These are phyloP conservation scores for Zaprionus bogoriensis DNA, from an alignment of 2,888 invertebrate genomes.

Conservation along the genomic window DNA sequence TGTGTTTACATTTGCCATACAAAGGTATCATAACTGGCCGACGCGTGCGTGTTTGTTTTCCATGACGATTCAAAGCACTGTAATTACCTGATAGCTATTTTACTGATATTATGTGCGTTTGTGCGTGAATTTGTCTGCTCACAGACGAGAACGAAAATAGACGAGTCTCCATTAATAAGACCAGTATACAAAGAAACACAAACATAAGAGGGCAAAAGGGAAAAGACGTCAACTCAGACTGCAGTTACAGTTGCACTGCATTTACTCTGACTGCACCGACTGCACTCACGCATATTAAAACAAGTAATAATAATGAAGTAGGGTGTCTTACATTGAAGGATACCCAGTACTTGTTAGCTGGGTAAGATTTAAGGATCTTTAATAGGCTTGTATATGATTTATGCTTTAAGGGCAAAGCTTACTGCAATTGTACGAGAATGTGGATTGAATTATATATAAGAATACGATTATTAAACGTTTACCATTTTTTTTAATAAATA, in stretches of 20 bases:
- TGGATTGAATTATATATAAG: too few relatives aligned
- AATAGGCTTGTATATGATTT: background rate
- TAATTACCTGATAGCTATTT: constrained; percentile 17
- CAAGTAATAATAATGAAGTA: background rate
- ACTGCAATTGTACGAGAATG: too few relatives aligned
- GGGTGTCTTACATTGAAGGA: background rate
- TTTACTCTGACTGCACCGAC: background rate
- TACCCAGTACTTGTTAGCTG: background rate
- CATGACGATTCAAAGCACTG: constrained; percentile 15
- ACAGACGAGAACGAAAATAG: background rate
- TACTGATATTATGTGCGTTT: background rate
- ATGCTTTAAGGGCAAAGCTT: too few relatives aligned
- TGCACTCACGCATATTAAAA: constrained; percentile 11
- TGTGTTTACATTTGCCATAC: background rate
- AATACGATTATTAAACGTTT: too few relatives aligned
- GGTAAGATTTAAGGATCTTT: too few relatives aligned
- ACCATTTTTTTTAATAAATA: too few relatives aligned
- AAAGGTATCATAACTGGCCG: background rate
- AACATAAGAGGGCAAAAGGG: background rate
- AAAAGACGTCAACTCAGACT: too few relatives aligned
- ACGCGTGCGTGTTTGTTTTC: background rate
- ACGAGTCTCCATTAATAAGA: constrained; percentile 14
- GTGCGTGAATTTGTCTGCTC: background rate
- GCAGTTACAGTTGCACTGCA: too few relatives aligned
- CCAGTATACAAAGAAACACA: background rate